Percentiles rank a stretch among this genome's conserved stretches.
Evolutionary conservation across 1,140 invertebrate genomes (phyloP).

Genomic region (Colletes gigas): DNA sequence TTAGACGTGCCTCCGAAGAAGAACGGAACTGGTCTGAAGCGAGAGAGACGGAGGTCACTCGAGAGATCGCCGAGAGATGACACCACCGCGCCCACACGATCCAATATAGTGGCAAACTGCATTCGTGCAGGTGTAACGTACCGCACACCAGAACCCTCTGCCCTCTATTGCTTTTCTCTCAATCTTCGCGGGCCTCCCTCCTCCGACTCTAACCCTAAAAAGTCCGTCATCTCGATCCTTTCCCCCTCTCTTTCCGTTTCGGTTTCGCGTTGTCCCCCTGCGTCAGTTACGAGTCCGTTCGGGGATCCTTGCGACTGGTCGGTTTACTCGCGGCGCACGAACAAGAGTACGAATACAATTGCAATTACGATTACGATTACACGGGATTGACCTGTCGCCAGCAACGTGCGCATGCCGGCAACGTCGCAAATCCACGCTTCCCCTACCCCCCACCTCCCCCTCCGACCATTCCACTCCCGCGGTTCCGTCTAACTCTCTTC

Average conservation of each 20-base stretch:
- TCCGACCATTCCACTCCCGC: neutral
- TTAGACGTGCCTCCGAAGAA: constrained; percentile 70
- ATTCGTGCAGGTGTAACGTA: constrained; percentile 74
- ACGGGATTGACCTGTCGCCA: constrained; percentile 52
- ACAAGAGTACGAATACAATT: constrained; percentile 64
- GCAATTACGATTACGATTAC: constrained; percentile 69
- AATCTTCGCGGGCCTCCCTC: constrained; percentile 26
- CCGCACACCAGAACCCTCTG: constrained; percentile 46
- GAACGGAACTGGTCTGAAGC: constrained; percentile 66
- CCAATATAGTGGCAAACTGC: constrained; percentile 63
- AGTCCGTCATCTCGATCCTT: constrained; percentile 29
- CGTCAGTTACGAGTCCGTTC: constrained; percentile 32
- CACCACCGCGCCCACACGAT: constrained; percentile 74
- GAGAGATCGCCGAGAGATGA: constrained; percentile 77
- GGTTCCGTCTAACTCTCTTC: constrained; percentile 19
- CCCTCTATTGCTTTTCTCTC: constrained; percentile 31
- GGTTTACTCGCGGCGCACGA: constrained; percentile 62
- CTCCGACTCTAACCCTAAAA: constrained; percentile 4
- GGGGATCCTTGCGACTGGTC: constrained; percentile 56
- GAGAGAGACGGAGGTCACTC: constrained; percentile 67
- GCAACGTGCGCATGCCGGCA: constrained; percentile 60
- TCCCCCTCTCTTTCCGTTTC: constrained; percentile 31
- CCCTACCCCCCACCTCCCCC: constrained; percentile 27
- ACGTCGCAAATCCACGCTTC: constrained; percentile 67
- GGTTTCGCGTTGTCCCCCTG: constrained; percentile 24